Percentiles rank a stretch among this genome's conserved stretches.
Evolutionary conservation across 2,888 invertebrate genomes (phyloP).

Genomic region (Lydus trimaculatus): DNA sequence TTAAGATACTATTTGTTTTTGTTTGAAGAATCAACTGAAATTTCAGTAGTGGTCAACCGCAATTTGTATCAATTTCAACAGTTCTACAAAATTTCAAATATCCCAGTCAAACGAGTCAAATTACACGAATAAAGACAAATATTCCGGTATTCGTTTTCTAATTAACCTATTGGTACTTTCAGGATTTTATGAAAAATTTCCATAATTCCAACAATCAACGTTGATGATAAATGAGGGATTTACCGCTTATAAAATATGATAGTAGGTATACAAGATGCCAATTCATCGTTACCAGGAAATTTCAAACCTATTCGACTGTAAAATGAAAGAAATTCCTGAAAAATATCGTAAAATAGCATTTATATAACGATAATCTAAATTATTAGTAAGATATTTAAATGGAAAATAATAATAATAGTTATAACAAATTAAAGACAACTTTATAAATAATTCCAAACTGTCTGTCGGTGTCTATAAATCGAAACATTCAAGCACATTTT

Average conservation of each 20-base stretch:
- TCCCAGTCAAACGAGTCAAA: too few relatives aligned
- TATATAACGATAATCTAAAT: background rate
- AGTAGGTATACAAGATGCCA: background rate
- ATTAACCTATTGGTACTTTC: background rate
- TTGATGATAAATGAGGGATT: background rate
- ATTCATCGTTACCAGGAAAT: slow-evolving; percentile 5
- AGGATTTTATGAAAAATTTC: background rate
- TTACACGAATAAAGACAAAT: too few relatives aligned
- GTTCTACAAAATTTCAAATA: background rate
- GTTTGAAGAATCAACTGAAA: background rate
- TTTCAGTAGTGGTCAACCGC: background rate
- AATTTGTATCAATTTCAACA: background rate
- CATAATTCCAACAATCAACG: background rate
- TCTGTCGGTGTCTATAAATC: slow-evolving; percentile 27
- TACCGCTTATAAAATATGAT: background rate
- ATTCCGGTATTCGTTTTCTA: background rate
- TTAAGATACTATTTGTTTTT: slow-evolving; percentile 13
- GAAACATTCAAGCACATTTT: slow-evolving; percentile 28
- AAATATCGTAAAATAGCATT: background rate
- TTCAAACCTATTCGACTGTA: background rate
- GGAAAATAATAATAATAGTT: background rate
- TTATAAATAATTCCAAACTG: slow-evolving; percentile 22
- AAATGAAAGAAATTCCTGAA: background rate
- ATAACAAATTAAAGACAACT: slow-evolving; percentile 2
- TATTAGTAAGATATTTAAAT: background rate